phyloP scores from a whole-genome alignment of 2,888 invertebrate genomes.

The Parnassius smintheus region DNA sequence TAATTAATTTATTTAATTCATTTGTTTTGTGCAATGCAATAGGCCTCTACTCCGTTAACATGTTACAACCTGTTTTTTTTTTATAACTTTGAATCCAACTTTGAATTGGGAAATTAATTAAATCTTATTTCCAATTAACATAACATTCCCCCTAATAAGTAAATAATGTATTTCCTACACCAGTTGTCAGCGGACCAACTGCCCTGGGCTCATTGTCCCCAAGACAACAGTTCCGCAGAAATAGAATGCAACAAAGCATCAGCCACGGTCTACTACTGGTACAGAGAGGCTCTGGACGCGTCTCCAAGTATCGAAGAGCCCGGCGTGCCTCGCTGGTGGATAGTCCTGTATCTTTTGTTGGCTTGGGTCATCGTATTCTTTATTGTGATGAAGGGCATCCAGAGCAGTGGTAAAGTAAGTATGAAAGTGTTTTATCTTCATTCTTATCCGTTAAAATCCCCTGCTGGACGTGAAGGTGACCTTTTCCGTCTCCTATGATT shows the following conservation, averaged over 20 bases:
- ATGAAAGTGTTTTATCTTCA: neutral
- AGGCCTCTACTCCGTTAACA: too few relatives aligned
- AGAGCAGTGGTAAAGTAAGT: conserved; percentile 94
- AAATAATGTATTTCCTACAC: neutral
- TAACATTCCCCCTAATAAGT: too few relatives aligned
- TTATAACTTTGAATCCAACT: too few relatives aligned
- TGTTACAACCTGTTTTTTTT: too few relatives aligned
- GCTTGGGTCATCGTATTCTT: conserved; percentile 96
- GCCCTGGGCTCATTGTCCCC: conserved; percentile 92
- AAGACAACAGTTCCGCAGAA: conserved; percentile 83
- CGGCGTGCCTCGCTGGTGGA: conserved; percentile 95
- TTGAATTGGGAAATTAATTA: too few relatives aligned
- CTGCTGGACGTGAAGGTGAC: too few relatives aligned
- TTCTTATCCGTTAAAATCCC: too few relatives aligned
- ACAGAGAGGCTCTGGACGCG: conserved; percentile 92
- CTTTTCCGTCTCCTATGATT: too few relatives aligned
- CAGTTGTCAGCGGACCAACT: conserved; percentile 85
- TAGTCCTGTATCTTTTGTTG: conserved; percentile 91
- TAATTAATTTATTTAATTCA: too few relatives aligned
- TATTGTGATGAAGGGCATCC: conserved; percentile 98
- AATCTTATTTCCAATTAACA: too few relatives aligned
- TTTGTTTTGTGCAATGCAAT: too few relatives aligned
- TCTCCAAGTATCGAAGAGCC: conserved; percentile 92
- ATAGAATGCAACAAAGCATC: conserved; percentile 91
- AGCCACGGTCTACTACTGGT: conserved; percentile 96